Base-by-base conservation (phyloP, 2,888 invertebrate genomes). In the Timema cristinae region DNA sequence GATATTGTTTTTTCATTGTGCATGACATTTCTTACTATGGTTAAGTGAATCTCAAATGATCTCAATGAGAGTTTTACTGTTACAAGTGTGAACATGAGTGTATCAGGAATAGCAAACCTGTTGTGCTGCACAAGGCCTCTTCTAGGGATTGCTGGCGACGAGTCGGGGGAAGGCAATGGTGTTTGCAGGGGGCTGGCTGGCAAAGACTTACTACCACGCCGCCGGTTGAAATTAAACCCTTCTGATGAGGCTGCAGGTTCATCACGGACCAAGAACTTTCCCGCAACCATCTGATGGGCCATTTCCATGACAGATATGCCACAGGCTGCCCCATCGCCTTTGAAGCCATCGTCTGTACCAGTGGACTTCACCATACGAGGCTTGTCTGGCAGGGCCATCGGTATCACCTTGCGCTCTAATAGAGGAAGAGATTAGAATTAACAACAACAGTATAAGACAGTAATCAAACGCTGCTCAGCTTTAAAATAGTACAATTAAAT, bases 331-430 rank as follows among this genome's bases (percentile, higher is more conserved):
- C 88, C 88, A 79, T 89, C 89, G 50, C 82, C 79, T 81, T 88
- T 88, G 81, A 89, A 89, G 70, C 90, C 91, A 83, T 91, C 91
- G 79, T 91, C 91, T 0, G 86, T 86, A 7, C 89, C 90, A 61
- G 86, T 87, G 6, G 90, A 87, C 76, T 83, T 74, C 52, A 49
- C 32, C 6, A n/a, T 4, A 48, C 50, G 67, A 9, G 49, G 32
- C 63, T 63, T 63, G 32, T 48, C 66, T 6, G 67, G 67, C 48
- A 70, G 67, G n/a, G 70, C 54, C 49, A 70, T 15, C 32, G 67
- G 56, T 49, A 66, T 66, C 56, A 52, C 72, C 63, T 63, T 63
- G 63, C 63, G 63, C 63, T 63, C 63, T 63, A 48, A 63, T 32
- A 63, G 63, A 32, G 32, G 32, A 32, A 32, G 32, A 32, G 32